Evolutionary conservation across 2,797 vertebrate genomes (phyloP).

Genomic region (Pseudomugil gertrudae): DNA sequence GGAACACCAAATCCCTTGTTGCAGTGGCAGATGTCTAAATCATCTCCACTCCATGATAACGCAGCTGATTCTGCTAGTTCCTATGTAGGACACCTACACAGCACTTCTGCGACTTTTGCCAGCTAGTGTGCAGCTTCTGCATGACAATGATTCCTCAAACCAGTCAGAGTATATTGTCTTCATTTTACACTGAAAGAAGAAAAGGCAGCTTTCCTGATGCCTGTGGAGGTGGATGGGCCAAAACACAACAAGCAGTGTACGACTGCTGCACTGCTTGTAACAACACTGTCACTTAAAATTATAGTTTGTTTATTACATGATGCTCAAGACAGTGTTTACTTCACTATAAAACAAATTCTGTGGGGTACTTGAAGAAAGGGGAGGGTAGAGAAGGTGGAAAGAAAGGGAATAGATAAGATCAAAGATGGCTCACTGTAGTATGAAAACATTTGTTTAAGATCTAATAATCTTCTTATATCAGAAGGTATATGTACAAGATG

Average conservation of each 20-base stretch:
- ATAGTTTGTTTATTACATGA: constrained; percentile 48
- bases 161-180: constrained; percentile 30
- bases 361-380: constrained; percentile 10
- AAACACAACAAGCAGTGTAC: constrained; percentile 7
- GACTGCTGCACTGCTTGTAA: constrained; percentile 31
- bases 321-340: constrained; percentile 28
- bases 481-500: no score
- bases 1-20: constrained; percentile 28
- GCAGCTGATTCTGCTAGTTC: constrained; percentile 55
- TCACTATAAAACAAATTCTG: constrained; percentile 51
- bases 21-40: constrained; percentile 59
- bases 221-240: constrained; percentile 23
- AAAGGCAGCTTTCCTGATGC: constrained; percentile 37
- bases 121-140: constrained; percentile 26
- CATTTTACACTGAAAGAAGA: constrained; percentile 42
- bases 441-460: no score
- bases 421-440: constrained; percentile 35
- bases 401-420: constrained; percentile 4
- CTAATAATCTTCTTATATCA: no score
- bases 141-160: constrained; percentile 37
- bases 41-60: constrained; percentile 60
- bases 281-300: constrained; percentile 63
- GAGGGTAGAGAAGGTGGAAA: constrained; percentile 24
- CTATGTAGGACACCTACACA: constrained; percentile 62
- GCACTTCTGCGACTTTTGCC: constrained; percentile 59